Evolutionary conservation across 2,888 invertebrate genomes (phyloP).

Genomic region (Plebejus anna): DNA sequence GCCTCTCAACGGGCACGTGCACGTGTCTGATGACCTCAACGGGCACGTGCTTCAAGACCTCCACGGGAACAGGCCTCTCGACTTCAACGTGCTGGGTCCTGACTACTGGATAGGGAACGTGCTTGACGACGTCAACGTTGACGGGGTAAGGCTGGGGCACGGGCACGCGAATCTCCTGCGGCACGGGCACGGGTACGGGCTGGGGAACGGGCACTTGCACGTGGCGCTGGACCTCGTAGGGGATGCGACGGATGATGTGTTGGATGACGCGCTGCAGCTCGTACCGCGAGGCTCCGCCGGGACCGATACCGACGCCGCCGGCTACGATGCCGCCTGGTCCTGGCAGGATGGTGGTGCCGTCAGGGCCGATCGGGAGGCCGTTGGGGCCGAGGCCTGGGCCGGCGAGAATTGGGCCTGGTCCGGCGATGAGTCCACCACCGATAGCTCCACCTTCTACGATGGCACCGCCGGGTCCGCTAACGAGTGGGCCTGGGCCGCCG

Average conservation of each 20-base stretch:
- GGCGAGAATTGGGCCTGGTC: constrained; percentile 12
- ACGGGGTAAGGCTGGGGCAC: constrained; percentile 74
- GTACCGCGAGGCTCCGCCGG: constrained; percentile 53
- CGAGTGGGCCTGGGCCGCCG: constrained; percentile 25
- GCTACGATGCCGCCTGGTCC: constrained; percentile 49
- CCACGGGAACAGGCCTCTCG: constrained; percentile 66
- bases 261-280: constrained; percentile 71
- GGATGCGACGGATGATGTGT: constrained; percentile 66
- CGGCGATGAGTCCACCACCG: constrained; percentile 30
- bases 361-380: constrained; percentile 35
- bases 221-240: constrained; percentile 70
- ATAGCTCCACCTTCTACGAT: constrained; percentile 25
- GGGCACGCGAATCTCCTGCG: constrained; percentile 64
- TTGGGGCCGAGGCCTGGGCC: constrained; percentile 23
- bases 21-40: constrained; percentile 69
- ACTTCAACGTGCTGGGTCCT: constrained; percentile 68
- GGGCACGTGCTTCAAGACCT: constrained; percentile 66
- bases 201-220: constrained; percentile 64
- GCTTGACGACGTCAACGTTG: constrained; percentile 66
- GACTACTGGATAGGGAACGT: constrained; percentile 71
- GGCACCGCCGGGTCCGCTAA: constrained; percentile 33
- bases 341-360: constrained; percentile 54
- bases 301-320: constrained; percentile 51
- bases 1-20: constrained; percentile 64
- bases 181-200: constrained; percentile 64